These are phyloP conservation scores for Lymantria dispar DNA, from an alignment of 2,888 invertebrate genomes.

Conservation along the genomic window DNA sequence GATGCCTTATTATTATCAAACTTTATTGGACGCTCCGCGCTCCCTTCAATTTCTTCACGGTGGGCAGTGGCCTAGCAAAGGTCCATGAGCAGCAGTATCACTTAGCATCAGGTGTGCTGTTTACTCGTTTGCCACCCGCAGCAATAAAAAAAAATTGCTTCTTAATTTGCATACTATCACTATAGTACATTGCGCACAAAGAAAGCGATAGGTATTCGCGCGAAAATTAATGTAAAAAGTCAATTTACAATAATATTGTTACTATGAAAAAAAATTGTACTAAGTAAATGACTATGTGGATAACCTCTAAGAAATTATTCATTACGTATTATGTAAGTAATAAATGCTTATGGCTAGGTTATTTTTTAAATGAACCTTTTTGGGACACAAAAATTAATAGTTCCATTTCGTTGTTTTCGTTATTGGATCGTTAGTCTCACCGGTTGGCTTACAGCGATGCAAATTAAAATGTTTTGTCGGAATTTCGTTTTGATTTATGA, in stretches of 20 bases:
- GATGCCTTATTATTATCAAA: too few species aligned
- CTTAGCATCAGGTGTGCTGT: too few species aligned
- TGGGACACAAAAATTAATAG: conserved; percentile 70
- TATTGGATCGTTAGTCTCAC: conserved; percentile 71
- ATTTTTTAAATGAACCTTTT: conserved; percentile 59
- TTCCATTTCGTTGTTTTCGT: conserved; percentile 71
- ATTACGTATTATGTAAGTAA: conserved; percentile 46
- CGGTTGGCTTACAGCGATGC: conserved; percentile 64
- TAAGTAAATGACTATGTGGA: background rate
- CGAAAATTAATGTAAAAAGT: background rate
- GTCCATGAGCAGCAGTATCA: too few species aligned
- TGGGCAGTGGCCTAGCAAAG: too few species aligned
- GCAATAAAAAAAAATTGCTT: background rate
- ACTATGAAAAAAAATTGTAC: background rate
- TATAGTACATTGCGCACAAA: background rate
- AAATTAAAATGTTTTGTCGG: conserved; percentile 72
- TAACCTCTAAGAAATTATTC: background rate
- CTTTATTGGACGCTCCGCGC: too few species aligned
- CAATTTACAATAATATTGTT: background rate
- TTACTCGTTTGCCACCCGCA: too few species aligned
- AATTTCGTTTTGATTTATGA: conserved; percentile 69
- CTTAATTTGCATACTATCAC: background rate
- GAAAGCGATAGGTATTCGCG: too few species aligned
- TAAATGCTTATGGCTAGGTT: conserved; percentile 42
- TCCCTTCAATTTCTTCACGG: too few species aligned